Evolutionary conservation across 2,797 vertebrate genomes (phyloP).

Genomic region (Molossus molossus): DNA sequence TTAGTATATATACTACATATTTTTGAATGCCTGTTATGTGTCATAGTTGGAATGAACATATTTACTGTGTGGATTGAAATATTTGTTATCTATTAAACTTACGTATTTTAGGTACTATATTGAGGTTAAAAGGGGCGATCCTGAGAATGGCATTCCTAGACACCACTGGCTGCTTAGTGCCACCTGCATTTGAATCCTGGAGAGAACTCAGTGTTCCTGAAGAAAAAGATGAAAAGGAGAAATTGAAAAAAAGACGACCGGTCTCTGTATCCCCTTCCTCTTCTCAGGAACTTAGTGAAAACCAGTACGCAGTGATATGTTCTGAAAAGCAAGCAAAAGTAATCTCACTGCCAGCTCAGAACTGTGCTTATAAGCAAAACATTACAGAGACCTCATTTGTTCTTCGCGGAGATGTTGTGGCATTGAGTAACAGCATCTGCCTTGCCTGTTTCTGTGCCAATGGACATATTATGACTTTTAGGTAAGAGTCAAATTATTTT

Average conservation of each 20-base stretch:
- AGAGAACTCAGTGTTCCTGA: constrained; percentile 95
- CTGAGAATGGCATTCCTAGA: constrained; percentile 97
- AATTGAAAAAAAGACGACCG: constrained; percentile 93
- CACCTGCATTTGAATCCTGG: constrained; percentile 95
- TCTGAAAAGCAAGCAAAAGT: constrained; percentile 99
- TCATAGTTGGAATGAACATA: constrained; percentile 8
- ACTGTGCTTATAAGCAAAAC: constrained; percentile 97
- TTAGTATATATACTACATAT: not conserved
- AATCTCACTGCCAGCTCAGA: constrained; percentile 97
- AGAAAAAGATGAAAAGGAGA: constrained; percentile 97
- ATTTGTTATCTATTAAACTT: constrained; percentile 69
- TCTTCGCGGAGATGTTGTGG: constrained; percentile 96
- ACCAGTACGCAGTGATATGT: constrained; percentile 98
- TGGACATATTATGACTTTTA: constrained; percentile 99
- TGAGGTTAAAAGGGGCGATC: constrained; percentile 96
- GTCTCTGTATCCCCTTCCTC: constrained; percentile 97
- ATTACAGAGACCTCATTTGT: constrained; percentile 99
- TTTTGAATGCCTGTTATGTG: constrained; percentile 18
- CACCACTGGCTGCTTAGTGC: constrained; percentile 93
- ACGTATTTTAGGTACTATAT: constrained; percentile 93
- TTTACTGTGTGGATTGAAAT: constrained; percentile 66
- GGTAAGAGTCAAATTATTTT: constrained; percentile 91
- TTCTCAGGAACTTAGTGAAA: constrained; percentile 98
- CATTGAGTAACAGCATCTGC: constrained; percentile 95
- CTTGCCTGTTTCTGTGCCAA: constrained; percentile 99